Percentiles rank a stretch among this genome's conserved stretches.
Evolutionary conservation across 1,140 invertebrate genomes (phyloP).

Genomic region (Notospermus geniculatus): DNA sequence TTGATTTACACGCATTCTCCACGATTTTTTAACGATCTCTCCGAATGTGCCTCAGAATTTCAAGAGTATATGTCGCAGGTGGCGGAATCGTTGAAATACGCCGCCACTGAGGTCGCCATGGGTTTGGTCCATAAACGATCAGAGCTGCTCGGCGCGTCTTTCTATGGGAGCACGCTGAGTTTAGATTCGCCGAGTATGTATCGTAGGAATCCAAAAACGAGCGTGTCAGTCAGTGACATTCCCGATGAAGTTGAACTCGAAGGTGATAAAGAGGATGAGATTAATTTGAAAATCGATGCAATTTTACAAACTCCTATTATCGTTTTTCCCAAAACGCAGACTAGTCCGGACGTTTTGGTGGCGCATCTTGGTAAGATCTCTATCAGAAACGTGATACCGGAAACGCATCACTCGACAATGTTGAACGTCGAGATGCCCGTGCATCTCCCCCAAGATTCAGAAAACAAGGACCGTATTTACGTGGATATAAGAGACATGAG

Average conservation of each 20-base stretch:
- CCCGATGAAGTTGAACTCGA: conserved; percentile 13
- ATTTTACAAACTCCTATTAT: conserved; percentile 86
- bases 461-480: conserved; percentile 30
- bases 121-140: conserved; percentile 67
- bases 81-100: conserved; percentile 79
- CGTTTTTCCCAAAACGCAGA: conserved; percentile 75
- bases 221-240: conserved; percentile 1
- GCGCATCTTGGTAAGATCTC: conserved; percentile 90
- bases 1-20: conserved; percentile 92
- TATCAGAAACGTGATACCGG: conserved; percentile 54
- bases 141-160: conserved; percentile 13
- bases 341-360: conserved; percentile 80
- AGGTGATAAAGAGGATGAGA: background rate
- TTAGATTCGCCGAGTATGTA: conserved; percentile 15
- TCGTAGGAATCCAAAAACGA: background rate
- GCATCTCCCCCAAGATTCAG: conserved; percentile 7
- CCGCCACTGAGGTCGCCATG: conserved; percentile 90
- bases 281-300: conserved; percentile 61
- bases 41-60: conserved; percentile 75
- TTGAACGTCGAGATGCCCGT: conserved; percentile 14
- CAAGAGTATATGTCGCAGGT: conserved; percentile 68
- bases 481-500: conserved; percentile 83
- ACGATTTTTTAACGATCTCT: conserved; percentile 77
- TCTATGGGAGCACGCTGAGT: conserved; percentile 22
- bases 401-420: conserved; percentile 8